Evolutionary conservation across 2,113 vertebrate genomes (phyloP).

Genomic region (Octodon degus): DNA sequence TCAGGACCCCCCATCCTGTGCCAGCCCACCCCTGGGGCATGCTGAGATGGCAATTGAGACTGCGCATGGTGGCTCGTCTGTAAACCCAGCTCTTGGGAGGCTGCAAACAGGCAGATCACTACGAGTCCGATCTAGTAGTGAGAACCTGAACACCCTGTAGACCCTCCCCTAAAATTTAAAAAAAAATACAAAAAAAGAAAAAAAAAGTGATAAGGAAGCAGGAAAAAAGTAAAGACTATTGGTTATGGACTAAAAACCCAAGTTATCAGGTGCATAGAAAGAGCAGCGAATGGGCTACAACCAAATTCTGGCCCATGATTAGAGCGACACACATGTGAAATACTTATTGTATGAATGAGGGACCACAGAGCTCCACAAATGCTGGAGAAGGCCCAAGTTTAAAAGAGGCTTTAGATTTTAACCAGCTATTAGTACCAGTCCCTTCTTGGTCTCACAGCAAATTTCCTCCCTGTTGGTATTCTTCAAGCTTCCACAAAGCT

Average conservation of each 20-base stretch:
- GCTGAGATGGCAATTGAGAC: no score
- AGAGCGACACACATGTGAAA: constrained; percentile 53
- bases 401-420: constrained; percentile 71
- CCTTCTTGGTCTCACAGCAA: constrained; percentile 55
- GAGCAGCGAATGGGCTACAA: constrained; percentile 53
- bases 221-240: constrained; percentile 10
- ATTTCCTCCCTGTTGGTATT: constrained; percentile 73
- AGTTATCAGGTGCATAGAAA: constrained; percentile 56
- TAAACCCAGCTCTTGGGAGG: no score
- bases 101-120: no score
- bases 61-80: no score
- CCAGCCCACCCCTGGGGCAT: no score
- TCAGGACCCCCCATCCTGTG: no score
- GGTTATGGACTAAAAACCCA: constrained; percentile 6
- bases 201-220: background rate
- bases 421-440: constrained; percentile 66
- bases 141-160: no score
- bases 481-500: constrained; percentile 54
- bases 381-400: constrained; percentile 17
- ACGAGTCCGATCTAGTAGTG: no score
- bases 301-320: constrained; percentile 48
- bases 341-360: constrained; percentile 44
- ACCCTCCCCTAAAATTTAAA: no score
- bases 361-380: constrained; percentile 52
- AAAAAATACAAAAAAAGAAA: no score